Evolutionary conservation across 1,140 invertebrate species (phyloP), one percentile per base, ranked within the genome.

Genomic region (Chironomus tepperi): DNA sequence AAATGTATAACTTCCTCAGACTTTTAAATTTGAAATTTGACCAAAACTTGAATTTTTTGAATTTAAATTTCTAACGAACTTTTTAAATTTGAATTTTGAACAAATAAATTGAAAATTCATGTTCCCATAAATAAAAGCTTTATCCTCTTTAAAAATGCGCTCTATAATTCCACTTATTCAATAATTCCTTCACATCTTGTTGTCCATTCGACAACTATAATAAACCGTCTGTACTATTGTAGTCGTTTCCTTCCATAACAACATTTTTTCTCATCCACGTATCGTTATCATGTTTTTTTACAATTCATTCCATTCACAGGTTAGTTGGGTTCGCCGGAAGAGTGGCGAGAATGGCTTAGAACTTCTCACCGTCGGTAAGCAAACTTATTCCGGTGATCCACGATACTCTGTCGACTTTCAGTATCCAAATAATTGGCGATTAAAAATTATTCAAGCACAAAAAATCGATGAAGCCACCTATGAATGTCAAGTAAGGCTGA

Each of bases 371-470:
- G 88, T 91, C 3, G 90, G 89, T 2, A 84, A 86, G 16, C 84
- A 87, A 42, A 90, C 89, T 0, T 92, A 92, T 77, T 90, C 89
- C 73, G 90, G 89, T 12, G 91, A 93, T 80, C 85, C 87, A 74
- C 85, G 90, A 75, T 90, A 90, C 76, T 88, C 87, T n/a, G 86
- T 92, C 75, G 89, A 88, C 76, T 90, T 89, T 82, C 87, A 91
- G 77, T 93, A 93, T 79, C 88, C 90, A 57, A 89, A 90, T 76
- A 91, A 92, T 82, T 92, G 90, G 90, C 86, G 88, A 75, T 84
- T 92, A 57, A 87, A 89, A 82, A 89, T 92, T 77, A 85, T 85
- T 78, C 87, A 87, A 74, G 88, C 89, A 9, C 89, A 88, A 77
- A 88, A 88, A 77, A 87, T 86, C 77, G 90, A 91, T 77, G 89